These are phyloP conservation scores for Tethya wilhelma DNA, from an alignment of 37 sponge, comb jelly and placozoan species.

Conservation along the genomic window DNA sequence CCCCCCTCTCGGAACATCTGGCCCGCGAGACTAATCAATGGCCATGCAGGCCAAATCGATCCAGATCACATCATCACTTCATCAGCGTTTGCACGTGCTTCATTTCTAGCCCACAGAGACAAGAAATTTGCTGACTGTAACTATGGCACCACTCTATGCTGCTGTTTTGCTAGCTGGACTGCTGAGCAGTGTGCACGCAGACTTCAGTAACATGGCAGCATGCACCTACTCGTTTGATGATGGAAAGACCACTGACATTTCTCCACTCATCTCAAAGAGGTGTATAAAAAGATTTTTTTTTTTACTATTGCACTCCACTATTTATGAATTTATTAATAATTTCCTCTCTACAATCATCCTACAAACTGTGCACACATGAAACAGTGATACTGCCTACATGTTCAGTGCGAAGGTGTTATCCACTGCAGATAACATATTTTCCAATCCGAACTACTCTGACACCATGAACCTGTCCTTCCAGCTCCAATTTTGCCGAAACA, in stretches of 20 bases:
- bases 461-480: conserved; percentile 30
- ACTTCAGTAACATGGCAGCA: conserved; percentile 24
- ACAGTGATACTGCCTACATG: conserved; percentile 29
- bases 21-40: no score
- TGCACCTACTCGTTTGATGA: conserved; percentile 41
- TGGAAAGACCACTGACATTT: conserved; percentile 51
- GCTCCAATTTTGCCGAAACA: conserved; percentile 56
- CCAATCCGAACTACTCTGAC: conserved; percentile 37
- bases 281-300: background rate
- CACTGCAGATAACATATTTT: conserved; percentile 40
- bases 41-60: no score
- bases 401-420: conserved; percentile 35
- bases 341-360: no score
- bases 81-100: no score
- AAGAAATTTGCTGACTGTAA: no score
- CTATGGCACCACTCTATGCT: no score
- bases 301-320: background rate
- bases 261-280: conserved; percentile 39
- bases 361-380: background rate
- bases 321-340: no score
- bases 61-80: no score
- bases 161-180: no score
- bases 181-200: no score
- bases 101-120: no score
- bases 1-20: no score